Evolutionary conservation across 2,797 vertebrate genomes (phyloP), one percentile per base, ranked within the genome.

Genomic region (Poeciliopsis turneri): DNA sequence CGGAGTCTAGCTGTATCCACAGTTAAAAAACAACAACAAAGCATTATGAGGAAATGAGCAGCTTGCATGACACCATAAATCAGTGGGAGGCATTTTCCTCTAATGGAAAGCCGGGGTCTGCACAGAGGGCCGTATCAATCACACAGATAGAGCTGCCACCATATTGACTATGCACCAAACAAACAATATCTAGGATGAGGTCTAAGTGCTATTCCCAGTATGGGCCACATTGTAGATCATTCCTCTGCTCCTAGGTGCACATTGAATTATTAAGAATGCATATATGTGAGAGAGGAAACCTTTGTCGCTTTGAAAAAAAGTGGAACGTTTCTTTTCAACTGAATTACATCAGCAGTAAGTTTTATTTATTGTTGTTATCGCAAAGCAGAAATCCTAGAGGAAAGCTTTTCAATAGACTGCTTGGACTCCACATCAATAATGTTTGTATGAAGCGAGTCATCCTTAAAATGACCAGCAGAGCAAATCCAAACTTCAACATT

Each of bases 181-280:
- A 92, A 92, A 93, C 93, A 94, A 92, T 90, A 92, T 93, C 91
- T 89, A 74, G 84, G 86, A 92, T 93, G 88, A 87, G 87, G 82
- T 87, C 87, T 90, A 91, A 93, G 89, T 90, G 92, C 91, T 90
- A 89, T 89, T 92, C 90, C 88, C 92, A 82, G 82, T 82, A 88
- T 71, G 59, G 74, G 70, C 80, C 78, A 87, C 86, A 82, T 75
- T 91, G 88, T 90, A 90, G 80, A 92, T 92, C 88, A 91, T 86
- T 86, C 77, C 78, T 76, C 70, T 74, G 78, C 88, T 89, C 89
- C 6, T 33, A 82, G 85, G 89, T 88, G 43, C 39, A 82, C 79
- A 75, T 66, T 90, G 83, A 93, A 90, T 92, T 91, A 91, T 90
- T 86, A 86, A 91, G 78, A 86, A 85, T 82, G 82, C 69, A 68